A percentile compares a stretch with the other conserved stretches of the same genome.
These are phyloP conservation scores for Platycheirus rosarum DNA, from an alignment of 2,888 invertebrate genomes.

Conservation along the genomic window DNA sequence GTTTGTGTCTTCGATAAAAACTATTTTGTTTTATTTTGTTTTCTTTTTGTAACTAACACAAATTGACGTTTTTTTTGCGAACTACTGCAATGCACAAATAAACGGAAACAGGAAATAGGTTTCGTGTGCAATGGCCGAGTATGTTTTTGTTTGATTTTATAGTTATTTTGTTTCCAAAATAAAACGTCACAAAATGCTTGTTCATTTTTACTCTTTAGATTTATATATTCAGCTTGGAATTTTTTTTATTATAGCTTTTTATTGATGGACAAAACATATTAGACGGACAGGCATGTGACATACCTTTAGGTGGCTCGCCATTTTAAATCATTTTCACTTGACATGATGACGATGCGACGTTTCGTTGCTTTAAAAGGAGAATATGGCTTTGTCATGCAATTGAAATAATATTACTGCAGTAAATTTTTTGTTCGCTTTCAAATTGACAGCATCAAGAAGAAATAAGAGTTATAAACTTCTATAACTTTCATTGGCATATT, in stretches of 20 bases:
- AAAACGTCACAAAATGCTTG: neutral
- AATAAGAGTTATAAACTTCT: too few species aligned
- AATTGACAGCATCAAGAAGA: constrained; percentile 18
- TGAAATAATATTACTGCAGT: constrained; percentile 64
- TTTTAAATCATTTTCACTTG: constrained; percentile 43
- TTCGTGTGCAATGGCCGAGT: constrained; percentile 60
- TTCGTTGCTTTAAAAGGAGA: constrained; percentile 39
- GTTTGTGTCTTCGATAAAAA: constrained; percentile 79
- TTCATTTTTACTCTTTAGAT: neutral
- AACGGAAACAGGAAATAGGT: constrained; percentile 68
- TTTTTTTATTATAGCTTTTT: constrained; percentile 12
- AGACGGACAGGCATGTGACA: constrained; percentile 12
- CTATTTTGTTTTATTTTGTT: constrained; percentile 30
- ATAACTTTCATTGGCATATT: too few species aligned
- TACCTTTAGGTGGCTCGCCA: constrained; percentile 18
- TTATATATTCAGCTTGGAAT: neutral
- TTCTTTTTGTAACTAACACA: constrained; percentile 12
- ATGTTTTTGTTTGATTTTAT: constrained; percentile 34
- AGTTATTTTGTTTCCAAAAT: neutral
- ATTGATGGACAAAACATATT: constrained; percentile 61
- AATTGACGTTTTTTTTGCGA: constrained; percentile 9
- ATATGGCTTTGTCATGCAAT: constrained; percentile 68
- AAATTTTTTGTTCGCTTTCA: constrained; percentile 31
- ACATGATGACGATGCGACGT: constrained; percentile 34
- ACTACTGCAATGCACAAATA: constrained; percentile 26